Evolutionary conservation across 2,797 vertebrate species (phyloP).

Genomic region (Semaprochilodus insignis): DNA sequence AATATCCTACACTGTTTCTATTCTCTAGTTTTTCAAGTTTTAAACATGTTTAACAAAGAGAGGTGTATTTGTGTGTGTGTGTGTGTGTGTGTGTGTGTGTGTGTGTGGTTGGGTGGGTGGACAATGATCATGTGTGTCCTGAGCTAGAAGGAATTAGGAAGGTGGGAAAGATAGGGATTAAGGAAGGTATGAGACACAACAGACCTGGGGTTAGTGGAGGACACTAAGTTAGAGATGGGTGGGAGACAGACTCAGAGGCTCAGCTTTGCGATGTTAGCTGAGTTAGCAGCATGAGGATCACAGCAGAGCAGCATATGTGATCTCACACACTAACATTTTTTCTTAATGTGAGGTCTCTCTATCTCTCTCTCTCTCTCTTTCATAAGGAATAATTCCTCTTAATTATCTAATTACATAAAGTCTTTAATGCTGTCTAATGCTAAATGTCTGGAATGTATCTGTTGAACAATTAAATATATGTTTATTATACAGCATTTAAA

Average conservation of each 20-base stretch:
- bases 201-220: constrained; percentile 5
- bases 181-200: constrained; percentile 1
- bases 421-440: too few relatives aligned
- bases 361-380: too few relatives aligned
- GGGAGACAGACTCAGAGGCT: constrained; percentile 20
- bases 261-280: constrained; percentile 53
- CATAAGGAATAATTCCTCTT: too few relatives aligned
- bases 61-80: neutral
- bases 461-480: too few relatives aligned
- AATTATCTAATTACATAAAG: too few relatives aligned
- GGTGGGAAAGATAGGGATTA: constrained; percentile 44
- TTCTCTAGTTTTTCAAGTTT: neutral
- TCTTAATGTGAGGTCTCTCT: neutral
- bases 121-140: constrained; percentile 9
- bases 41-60: neutral
- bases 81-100: neutral
- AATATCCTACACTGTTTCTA: neutral
- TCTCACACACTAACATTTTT: neutral
- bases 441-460: too few relatives aligned
- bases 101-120: neutral
- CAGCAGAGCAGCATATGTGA: constrained; percentile 37
- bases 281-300: constrained; percentile 52
- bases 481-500: too few relatives aligned
- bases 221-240: constrained; percentile 32
- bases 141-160: constrained; percentile 10